Conservation (phyloP, 2,797 vertebrate species). For the Eupleurogrammus muticus region DNA sequence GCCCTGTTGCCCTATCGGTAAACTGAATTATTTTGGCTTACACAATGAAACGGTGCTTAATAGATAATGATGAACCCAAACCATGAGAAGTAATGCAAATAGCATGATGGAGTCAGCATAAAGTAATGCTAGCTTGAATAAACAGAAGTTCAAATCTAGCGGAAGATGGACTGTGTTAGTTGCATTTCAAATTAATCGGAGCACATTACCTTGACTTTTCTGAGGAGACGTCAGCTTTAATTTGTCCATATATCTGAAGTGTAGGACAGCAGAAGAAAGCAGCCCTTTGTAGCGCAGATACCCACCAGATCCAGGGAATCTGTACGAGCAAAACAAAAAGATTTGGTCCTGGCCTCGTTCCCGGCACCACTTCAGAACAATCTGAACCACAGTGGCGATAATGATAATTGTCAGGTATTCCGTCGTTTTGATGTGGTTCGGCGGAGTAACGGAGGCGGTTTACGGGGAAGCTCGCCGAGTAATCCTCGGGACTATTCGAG, state of each 20-base stretch:
- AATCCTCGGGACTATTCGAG: constrained; percentile 15
- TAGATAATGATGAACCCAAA: background rate
- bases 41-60: background rate
- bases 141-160: background rate
- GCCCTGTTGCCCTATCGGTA: too few relatives aligned
- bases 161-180: too few relatives aligned
- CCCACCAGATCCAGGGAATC: background rate
- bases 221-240: background rate
- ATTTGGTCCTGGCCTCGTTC: constrained; percentile 3
- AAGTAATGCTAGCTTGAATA: background rate
- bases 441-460: constrained; percentile 10
- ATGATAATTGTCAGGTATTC: constrained; percentile 28
- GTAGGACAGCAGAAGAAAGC: background rate
- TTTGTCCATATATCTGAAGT: background rate
- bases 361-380: constrained; percentile 6
- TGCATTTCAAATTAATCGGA: too few relatives aligned
- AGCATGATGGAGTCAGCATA: background rate
- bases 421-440: constrained; percentile 43
- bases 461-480: constrained; percentile 2
- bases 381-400: constrained; percentile 23
- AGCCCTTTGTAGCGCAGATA: background rate
- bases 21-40: too few relatives aligned
- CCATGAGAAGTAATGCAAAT: background rate
- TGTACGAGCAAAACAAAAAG: constrained; percentile 7
- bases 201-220: background rate